Evolutionary conservation across 1,140 invertebrate species (phyloP).

Genomic region (Euwallacea similis): DNA sequence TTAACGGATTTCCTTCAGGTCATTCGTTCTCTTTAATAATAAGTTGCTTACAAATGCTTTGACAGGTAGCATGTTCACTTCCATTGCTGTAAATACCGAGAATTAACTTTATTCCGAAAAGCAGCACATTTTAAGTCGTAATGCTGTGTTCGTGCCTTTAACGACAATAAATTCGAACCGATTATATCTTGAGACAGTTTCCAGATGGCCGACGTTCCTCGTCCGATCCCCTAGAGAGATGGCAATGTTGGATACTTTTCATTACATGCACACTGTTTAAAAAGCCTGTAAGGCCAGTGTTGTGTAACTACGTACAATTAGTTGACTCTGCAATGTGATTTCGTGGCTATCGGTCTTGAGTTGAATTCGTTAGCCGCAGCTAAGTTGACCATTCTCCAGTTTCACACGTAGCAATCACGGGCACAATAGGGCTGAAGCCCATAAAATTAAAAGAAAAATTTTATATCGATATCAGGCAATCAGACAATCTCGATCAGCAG

Average conservation of each 20-base stretch:
- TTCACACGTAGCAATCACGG: constrained; percentile 15
- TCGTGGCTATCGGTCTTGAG: no score
- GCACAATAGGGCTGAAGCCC: constrained; percentile 18
- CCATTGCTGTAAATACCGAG: constrained; percentile 10
- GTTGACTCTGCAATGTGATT: no score
- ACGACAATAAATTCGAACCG: constrained; percentile 31
- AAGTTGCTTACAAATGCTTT: neutral
- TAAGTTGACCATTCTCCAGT: neutral
- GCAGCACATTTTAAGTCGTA: constrained; percentile 26
- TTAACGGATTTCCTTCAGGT: no score
- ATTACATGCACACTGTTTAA: constrained; percentile 15
- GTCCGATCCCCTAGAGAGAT: constrained; percentile 33
- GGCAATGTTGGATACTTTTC: constrained; percentile 28
- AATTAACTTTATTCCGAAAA: constrained; percentile 23
- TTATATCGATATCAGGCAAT: constrained; percentile 22
- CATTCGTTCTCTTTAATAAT: no score
- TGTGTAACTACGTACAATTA: no score
- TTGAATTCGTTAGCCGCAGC: neutral
- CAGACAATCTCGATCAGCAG: constrained; percentile 23
- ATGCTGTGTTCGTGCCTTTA: constrained; percentile 29
- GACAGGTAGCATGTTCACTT: constrained; percentile 12
- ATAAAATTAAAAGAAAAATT: constrained; percentile 34
- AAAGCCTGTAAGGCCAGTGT: neutral
- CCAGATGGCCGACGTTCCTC: constrained; percentile 33
- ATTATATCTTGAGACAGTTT: constrained; percentile 37